Percentiles rank a stretch among this genome's conserved stretches.
These are phyloP conservation scores for Arremon brunneinucha DNA, from an alignment of 2,797 vertebrate species.

Conservation along the genomic window DNA sequence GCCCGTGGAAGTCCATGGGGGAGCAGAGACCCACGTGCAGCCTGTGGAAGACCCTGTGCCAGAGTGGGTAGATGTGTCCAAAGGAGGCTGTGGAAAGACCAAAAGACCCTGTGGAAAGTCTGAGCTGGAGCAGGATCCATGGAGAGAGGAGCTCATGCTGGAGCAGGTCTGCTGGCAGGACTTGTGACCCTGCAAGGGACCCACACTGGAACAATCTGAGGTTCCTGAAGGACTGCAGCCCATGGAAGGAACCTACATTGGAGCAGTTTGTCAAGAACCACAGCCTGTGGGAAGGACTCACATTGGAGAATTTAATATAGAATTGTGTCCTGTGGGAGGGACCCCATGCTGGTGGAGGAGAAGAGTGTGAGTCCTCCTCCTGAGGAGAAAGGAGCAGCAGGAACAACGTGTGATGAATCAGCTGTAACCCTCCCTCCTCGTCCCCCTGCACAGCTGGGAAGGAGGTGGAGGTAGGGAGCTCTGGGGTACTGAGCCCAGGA, in stretches of 20 bases:
- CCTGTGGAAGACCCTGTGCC: accelerated
- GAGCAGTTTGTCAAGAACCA: not conserved
- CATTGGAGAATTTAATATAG: not conserved
- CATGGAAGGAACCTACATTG: accelerated
- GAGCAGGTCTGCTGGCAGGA: not conserved
- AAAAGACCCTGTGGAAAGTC: not conserved
- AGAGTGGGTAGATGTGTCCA: not conserved
- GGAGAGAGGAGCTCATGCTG: not conserved
- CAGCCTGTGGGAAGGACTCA: not conserved
- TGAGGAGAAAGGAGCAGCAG: not conserved
- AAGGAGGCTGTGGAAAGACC: not conserved
- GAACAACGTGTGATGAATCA: not conserved
- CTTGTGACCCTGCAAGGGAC: not conserved
- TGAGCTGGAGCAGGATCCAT: not conserved
- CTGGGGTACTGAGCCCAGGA: not conserved
- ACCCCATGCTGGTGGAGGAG: not conserved
- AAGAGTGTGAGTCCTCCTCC: not conserved
- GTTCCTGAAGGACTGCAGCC: not conserved
- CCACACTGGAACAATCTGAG: not conserved
- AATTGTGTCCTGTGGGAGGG: not conserved
- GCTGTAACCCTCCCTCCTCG: accelerated
- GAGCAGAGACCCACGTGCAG: not conserved
- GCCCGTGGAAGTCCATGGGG: not conserved
- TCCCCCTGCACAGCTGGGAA: not conserved
- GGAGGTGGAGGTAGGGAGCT: not conserved